Conservation (phyloP, 2,888 invertebrate species). For the Idaea straminata region DNA sequence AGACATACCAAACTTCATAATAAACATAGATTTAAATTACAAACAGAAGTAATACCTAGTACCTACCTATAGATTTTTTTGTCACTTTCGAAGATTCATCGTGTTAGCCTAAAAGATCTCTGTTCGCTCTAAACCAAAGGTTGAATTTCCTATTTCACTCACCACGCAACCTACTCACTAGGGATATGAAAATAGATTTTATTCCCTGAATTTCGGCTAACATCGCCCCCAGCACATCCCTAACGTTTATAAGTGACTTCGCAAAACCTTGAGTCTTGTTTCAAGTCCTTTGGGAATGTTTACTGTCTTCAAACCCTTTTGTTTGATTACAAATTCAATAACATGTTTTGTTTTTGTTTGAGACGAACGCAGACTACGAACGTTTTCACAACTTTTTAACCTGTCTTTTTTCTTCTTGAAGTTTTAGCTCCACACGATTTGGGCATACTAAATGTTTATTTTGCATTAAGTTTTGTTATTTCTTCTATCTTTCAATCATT, state of each 20-base stretch:
- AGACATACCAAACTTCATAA: too few relatives aligned
- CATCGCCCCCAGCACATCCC: neutral
- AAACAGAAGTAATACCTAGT: too few relatives aligned
- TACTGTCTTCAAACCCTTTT: conserved; percentile 1
- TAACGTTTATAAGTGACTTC: neutral
- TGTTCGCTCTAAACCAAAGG: neutral
- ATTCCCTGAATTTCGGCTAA: neutral
- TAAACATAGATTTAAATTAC: too few relatives aligned
- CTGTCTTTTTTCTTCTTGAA: too few relatives aligned
- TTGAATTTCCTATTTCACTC: neutral
- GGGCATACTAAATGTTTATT: too few relatives aligned
- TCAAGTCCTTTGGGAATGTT: neutral
- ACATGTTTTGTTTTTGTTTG: conserved; percentile 13
- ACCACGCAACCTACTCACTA: neutral
- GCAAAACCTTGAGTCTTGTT: neutral
- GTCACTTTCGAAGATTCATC: too few relatives aligned
- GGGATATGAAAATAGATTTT: neutral
- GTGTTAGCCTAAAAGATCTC: too few relatives aligned
- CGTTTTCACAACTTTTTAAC: neutral
- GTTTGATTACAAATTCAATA: conserved; percentile 1
- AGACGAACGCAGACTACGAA: neutral
- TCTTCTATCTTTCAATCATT: too few relatives aligned
- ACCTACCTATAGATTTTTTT: too few relatives aligned
- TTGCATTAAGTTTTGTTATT: too few relatives aligned
- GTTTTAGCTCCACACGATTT: too few relatives aligned